Conservation (phyloP, 2,888 invertebrate species). For the Tholera decimalis region DNA sequence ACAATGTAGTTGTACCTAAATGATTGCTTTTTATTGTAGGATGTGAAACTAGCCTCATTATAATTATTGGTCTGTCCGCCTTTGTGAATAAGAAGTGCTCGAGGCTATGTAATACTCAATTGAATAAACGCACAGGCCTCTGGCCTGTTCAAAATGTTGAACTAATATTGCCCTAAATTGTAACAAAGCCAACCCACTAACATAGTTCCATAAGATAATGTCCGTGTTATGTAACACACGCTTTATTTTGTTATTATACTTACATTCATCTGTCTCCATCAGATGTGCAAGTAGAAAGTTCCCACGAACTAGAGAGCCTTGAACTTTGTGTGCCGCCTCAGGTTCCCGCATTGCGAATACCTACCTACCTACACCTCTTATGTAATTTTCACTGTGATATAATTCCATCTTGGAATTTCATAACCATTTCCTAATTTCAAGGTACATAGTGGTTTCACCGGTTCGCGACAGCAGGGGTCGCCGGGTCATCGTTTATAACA, state of each 20-base stretch:
- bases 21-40: too few species aligned
- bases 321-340: slow-evolving; percentile 63
- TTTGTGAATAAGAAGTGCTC: slow-evolving; percentile 21
- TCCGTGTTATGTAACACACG: slow-evolving; percentile 60
- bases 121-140: slow-evolving; percentile 20
- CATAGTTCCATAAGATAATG: slow-evolving; percentile 69
- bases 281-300: slow-evolving; percentile 67
- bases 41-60: slow-evolving; percentile 9
- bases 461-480: slow-evolving; percentile 94
- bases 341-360: slow-evolving; percentile 63
- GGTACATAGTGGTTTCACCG: slow-evolving; percentile 95
- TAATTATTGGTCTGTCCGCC: slow-evolving; percentile 9
- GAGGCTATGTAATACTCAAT: slow-evolving; percentile 29
- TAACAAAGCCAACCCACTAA: slow-evolving; percentile 70
- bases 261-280: slow-evolving; percentile 35
- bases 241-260: slow-evolving; percentile 57
- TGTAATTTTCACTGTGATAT: slow-evolving; percentile 69
- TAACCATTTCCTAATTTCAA: slow-evolving; percentile 81
- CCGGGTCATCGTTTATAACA: slow-evolving; percentile 93
- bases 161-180: slow-evolving; percentile 49
- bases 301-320: slow-evolving; percentile 70
- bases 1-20: too few species aligned
- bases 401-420: slow-evolving; percentile 73
- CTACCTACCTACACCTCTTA: too few species aligned
- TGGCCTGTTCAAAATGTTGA: slow-evolving; percentile 39